A percentile compares a stretch with the other conserved stretches of the same genome.
Evolutionary conservation across 92 coral and sea anemone species (phyloP).

Genomic region (Palythoa grandiflora): DNA sequence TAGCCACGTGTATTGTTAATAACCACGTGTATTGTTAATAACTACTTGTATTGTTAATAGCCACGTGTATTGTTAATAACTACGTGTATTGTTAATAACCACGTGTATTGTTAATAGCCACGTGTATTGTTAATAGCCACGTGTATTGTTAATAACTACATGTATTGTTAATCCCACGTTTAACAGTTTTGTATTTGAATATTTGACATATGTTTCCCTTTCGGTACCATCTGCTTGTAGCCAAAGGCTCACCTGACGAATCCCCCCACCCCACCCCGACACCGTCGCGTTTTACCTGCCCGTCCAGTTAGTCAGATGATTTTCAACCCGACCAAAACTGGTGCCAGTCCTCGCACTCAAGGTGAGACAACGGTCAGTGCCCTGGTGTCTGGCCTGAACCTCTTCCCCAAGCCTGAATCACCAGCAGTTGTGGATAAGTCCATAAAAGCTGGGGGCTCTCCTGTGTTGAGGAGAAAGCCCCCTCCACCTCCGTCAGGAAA

Average conservation of each 20-base stretch:
- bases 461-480: slow-evolving; percentile 78
- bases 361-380: slow-evolving; percentile 74
- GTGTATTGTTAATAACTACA: not conserved
- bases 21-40: not conserved
- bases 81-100: not conserved
- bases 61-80: too few species aligned
- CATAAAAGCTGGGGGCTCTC: slow-evolving; percentile 61
- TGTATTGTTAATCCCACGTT: not conserved
- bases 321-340: slow-evolving; percentile 53
- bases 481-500: slow-evolving; percentile 75
- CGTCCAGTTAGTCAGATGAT: slow-evolving; percentile 91
- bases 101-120: not conserved
- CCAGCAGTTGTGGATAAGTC: slow-evolving; percentile 60
- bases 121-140: not conserved
- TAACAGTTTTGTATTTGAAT: too few species aligned
- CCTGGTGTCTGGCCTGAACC: slow-evolving; percentile 79
- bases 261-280: slow-evolving; percentile 94
- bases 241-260: slow-evolving; percentile 71
- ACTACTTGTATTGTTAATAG: not conserved
- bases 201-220: slow-evolving; percentile 3
- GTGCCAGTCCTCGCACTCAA: slow-evolving; percentile 62
- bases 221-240: slow-evolving; percentile 36
- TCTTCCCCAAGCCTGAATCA: slow-evolving; percentile 59
- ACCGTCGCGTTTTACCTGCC: slow-evolving; percentile 76
- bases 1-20: not conserved